These are phyloP conservation scores for Genyomyrus donnyi DNA, from an alignment of 2,113 vertebrate species.

Conservation along the genomic window DNA sequence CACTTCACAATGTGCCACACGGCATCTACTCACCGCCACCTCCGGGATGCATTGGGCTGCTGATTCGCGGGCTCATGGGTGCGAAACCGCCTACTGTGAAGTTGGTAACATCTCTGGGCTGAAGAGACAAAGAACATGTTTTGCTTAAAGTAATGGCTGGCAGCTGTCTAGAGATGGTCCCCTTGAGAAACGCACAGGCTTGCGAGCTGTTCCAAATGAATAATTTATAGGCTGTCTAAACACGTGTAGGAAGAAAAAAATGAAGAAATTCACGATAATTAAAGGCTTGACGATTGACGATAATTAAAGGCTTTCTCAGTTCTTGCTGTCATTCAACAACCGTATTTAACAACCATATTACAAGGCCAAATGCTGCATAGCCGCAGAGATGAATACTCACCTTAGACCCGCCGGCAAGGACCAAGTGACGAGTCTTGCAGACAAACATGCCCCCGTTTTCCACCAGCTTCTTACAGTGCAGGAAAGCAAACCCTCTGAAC, in stretches of 20 bases:
- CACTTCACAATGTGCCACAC: not conserved
- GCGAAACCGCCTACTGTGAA: conserved; percentile 80
- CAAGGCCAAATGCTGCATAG: not conserved
- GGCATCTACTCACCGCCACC: conserved; percentile 61
- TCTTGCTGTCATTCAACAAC: not conserved
- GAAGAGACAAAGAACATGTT: not conserved
- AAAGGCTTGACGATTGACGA: not conserved
- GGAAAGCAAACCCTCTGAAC: conserved; percentile 80
- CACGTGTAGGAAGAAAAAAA: not conserved
- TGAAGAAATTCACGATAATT: not conserved
- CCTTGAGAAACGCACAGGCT: not conserved
- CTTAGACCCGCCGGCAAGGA: conserved; percentile 86
- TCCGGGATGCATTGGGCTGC: conserved; percentile 86
- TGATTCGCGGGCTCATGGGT: conserved; percentile 91
- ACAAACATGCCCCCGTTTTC: conserved; percentile 96
- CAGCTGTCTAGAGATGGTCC: too few relatives aligned
- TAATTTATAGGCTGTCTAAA: not conserved
- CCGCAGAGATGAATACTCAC: conserved; percentile 42
- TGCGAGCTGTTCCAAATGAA: not conserved
- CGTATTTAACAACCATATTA: not conserved
- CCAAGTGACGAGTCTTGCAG: conserved; percentile 81
- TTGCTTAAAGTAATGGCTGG: not conserved
- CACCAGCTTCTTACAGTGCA: conserved; percentile 95
- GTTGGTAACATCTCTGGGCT: conserved; percentile 90
- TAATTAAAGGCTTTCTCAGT: not conserved